Evolutionary conservation across 1,140 invertebrate species (phyloP).

Genomic region (Acromyrmex echinatior): DNA sequence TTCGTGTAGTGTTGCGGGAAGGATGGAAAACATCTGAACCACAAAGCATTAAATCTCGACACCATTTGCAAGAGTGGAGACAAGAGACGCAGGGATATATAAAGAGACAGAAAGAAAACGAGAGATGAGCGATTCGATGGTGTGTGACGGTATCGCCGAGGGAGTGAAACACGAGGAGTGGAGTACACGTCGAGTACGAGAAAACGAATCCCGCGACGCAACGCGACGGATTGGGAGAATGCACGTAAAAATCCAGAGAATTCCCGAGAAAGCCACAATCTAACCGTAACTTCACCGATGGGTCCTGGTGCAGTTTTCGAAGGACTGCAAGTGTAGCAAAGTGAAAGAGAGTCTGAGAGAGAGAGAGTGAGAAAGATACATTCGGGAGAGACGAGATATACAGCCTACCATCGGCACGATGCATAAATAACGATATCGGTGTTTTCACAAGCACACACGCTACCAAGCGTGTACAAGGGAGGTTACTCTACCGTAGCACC

Average conservation of each 20-base stretch:
- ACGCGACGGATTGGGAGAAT: conserved; percentile 29
- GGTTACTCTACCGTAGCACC: conserved; percentile 82
- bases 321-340: conserved; percentile 7
- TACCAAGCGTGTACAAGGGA: conserved; percentile 81
- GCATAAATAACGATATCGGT: conserved; percentile 86
- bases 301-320: conserved; percentile 44
- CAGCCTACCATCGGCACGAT: conserved; percentile 78
- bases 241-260: conserved; percentile 67
- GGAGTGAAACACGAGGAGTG: conserved; percentile 19
- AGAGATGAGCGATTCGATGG: conserved; percentile 8
- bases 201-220: conserved; percentile 46
- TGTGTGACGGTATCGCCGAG: conserved; percentile 33
- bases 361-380: background rate
- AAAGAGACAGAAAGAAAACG: conserved; percentile 30
- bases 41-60: conserved; percentile 43
- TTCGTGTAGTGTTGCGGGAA: conserved; percentile 28
- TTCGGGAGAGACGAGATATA: conserved; percentile 72
- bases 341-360: background rate
- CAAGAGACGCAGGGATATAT: conserved; percentile 1
- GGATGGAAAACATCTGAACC: conserved; percentile 48
- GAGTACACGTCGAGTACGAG: conserved; percentile 24
- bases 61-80: conserved; percentile 24
- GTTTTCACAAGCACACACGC: conserved; percentile 84
- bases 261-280: conserved; percentile 56
- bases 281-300: conserved; percentile 66